Evolutionary conservation across 2,888 invertebrate genomes (phyloP), one percentile per base, ranked within the genome.

Genomic region (Melanophora roralis): DNA sequence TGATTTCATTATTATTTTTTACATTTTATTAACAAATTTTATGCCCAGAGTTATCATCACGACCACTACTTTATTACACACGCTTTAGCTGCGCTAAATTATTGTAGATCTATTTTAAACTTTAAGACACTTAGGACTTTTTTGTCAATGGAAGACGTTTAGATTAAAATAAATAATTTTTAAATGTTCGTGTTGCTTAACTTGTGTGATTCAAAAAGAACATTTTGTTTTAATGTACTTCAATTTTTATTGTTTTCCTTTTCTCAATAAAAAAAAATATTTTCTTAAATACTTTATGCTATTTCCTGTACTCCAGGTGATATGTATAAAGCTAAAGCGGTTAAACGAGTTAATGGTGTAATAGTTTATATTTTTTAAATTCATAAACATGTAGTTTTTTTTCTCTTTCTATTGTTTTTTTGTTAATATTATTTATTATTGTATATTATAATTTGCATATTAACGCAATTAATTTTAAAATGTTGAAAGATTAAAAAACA

Each of bases 401-500:
- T 69, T 57, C 14, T 59, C 38, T 49, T 27, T 12, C 7, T 43
- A n/a, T 53, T 53, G 27, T 55, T 53, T 14, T 23, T 12, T 19
- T 49, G 38, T 45, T 45, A 51, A 60, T 67, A 62, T 53, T 69
- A 53, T 62, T 69, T 76, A 60, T 75, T 68, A 36, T 62, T 64
- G 47, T 23, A 40, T 49, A 51, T 76, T 49, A 16, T 64, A 51
- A 79, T 80, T 80, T 80, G 75, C 79, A 80, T 80, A 80, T 75
- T 80, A 80, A 76, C 67, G 76, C 75, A 62, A 80, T 80, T 76
- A 76, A 80, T 68, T 75, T 76, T 62, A 47, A 72, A 80, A 76
- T 72, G 75, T 68, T 76, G 80, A 80, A 76, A 80, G 79, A 73
- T 80, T 80, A 64, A 72, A 74, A 80, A 73, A 76, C 75, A 73